Evolutionary conservation across 2,888 invertebrate genomes (phyloP).

Genomic region (Nephrocerus scutellatus): DNA sequence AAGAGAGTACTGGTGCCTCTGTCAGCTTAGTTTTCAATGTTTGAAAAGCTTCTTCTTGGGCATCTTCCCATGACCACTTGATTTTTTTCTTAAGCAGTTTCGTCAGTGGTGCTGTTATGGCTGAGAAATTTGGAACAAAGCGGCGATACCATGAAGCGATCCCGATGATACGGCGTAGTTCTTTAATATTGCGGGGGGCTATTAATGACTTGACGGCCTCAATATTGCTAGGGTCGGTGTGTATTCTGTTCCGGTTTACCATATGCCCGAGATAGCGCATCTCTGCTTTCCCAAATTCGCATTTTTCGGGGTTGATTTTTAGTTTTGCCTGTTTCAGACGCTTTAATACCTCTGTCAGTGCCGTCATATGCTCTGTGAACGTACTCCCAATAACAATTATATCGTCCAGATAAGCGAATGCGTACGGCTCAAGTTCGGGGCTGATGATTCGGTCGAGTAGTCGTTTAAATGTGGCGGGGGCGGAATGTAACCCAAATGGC

Average conservation of each 20-base stretch:
- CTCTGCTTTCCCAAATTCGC: not conserved
- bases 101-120: not conserved
- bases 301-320: not conserved
- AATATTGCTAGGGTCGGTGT: not conserved
- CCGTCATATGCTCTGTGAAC: not conserved
- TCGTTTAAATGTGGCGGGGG: too few species aligned
- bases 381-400: not conserved
- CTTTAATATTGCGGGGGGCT: not conserved
- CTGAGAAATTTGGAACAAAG: not conserved
- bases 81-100: not conserved
- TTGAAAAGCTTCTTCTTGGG: slow-evolving; percentile 1
- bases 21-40: not conserved
- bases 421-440: too few species aligned
- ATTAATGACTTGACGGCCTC: not conserved
- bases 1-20: not conserved
- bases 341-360: not conserved
- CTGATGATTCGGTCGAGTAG: too few species aligned
- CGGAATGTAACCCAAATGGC: not conserved
- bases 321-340: not conserved
- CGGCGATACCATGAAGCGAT: not conserved
- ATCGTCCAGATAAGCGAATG: not conserved
- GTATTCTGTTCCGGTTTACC: not conserved
- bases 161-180: not conserved
- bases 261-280: not conserved
- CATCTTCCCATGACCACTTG: not conserved